A percentile compares a stretch with the other conserved stretches of the same genome.
These are phyloP conservation scores for Oncorhynchus tshawytscha DNA, from an alignment of 2,113 vertebrate species.

Conservation along the genomic window DNA sequence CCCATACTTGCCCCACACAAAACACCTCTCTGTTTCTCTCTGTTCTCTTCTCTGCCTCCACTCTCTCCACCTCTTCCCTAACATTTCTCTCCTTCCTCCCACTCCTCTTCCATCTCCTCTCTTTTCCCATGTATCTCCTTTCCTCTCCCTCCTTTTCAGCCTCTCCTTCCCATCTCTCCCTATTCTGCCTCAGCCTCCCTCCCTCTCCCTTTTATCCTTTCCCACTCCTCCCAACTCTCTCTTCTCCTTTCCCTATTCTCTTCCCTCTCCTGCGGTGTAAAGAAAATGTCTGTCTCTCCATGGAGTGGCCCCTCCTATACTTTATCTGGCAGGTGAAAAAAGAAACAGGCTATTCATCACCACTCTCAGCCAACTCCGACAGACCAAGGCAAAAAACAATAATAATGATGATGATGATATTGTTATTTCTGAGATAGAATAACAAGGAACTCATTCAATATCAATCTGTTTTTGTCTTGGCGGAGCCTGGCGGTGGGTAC, in stretches of 20 bases:
- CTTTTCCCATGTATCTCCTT: neutral
- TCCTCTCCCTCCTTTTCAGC: neutral
- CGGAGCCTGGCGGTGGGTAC: conserved; percentile 3
- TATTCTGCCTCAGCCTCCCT: neutral
- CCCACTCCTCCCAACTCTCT: conserved; percentile 12
- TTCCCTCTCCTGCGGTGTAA: conserved; percentile 28
- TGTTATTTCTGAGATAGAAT: conserved; percentile 42
- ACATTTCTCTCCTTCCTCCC: conserved; percentile 19
- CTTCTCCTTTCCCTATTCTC: conserved; percentile 33
- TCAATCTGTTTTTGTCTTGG: conserved; percentile 39
- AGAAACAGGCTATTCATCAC: conserved; percentile 46
- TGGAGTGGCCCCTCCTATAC: conserved; percentile 56
- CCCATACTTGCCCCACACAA: neutral
- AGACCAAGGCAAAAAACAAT: conserved; percentile 45
- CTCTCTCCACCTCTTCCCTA: conserved; percentile 28
- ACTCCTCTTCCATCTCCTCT: neutral
- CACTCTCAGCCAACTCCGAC: conserved; percentile 26
- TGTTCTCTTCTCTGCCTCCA: neutral
- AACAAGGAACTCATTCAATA: conserved; percentile 52
- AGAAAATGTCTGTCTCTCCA: conserved; percentile 56
- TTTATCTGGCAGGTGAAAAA: conserved; percentile 52
- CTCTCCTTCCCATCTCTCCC: neutral
- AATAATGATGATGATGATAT: conserved; percentile 34
- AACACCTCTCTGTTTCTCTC: neutral
- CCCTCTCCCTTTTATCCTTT: neutral